Conservation (phyloP, 2,797 vertebrate species). For the Ammospiza maritima region DNA sequence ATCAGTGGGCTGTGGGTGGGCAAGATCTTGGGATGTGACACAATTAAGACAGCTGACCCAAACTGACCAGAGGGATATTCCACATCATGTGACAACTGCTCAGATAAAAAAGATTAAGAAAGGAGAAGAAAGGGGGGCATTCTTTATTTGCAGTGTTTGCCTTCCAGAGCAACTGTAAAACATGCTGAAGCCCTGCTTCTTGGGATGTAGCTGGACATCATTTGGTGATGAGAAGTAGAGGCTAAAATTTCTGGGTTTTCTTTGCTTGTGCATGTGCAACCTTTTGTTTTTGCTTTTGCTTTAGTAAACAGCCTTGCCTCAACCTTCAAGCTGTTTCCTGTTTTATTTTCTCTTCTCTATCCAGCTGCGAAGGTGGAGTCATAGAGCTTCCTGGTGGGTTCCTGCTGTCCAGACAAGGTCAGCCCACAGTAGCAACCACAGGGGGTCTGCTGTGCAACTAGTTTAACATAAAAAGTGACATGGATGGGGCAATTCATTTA, state of each 20-base stretch:
- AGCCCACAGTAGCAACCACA: neutral
- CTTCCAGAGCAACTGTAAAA: neutral
- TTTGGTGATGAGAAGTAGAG: neutral
- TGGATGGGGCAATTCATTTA: neutral
- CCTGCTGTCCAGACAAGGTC: neutral
- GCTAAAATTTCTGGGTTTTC: neutral
- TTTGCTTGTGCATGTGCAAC: neutral
- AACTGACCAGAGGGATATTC: neutral
- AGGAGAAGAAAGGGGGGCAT: fast-evolving
- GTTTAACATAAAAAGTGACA: neutral
- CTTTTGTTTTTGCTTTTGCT: neutral
- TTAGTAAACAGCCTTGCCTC: neutral
- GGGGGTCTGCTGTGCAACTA: fast-evolving
- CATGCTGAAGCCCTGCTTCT: neutral
- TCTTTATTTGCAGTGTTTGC: neutral
- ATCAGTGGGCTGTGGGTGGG: fast-evolving
- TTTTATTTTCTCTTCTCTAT: neutral
- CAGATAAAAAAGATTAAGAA: neutral
- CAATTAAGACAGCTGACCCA: neutral
- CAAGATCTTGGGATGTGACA: neutral
- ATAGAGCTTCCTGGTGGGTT: neutral
- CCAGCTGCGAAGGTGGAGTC: neutral
- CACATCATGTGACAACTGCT: neutral
- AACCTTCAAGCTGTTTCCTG: neutral
- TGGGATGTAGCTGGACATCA: neutral